Evolutionary conservation across 2,888 invertebrate genomes (phyloP).

Genomic region (Podabrus alpinus): DNA sequence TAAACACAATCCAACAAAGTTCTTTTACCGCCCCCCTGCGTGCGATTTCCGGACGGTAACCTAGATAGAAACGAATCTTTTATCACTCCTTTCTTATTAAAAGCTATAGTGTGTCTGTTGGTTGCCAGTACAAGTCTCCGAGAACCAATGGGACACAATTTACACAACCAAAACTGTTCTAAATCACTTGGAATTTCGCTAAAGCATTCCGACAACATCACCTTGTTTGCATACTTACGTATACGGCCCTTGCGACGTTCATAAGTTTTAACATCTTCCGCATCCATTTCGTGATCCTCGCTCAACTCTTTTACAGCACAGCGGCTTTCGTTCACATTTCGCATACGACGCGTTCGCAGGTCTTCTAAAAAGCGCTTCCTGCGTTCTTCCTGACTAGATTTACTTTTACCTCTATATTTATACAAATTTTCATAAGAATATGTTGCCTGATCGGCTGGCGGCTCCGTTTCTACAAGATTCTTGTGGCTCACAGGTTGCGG

Average conservation of each 20-base stretch:
- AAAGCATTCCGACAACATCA: background rate
- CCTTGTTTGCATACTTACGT: background rate
- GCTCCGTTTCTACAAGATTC: background rate
- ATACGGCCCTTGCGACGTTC: background rate
- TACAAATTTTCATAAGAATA: background rate
- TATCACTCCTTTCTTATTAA: background rate
- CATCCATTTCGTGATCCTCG: background rate
- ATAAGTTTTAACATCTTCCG: background rate
- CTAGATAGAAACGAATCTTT: background rate
- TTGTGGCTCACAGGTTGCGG: background rate
- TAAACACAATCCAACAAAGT: background rate
- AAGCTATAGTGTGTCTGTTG: background rate
- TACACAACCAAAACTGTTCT: background rate
- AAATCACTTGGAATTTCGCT: background rate
- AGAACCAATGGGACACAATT: background rate
- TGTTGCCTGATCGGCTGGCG: background rate
- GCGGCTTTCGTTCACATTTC: background rate
- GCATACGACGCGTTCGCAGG: background rate
- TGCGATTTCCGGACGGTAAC: background rate
- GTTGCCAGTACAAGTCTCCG: background rate
- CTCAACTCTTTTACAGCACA: background rate
- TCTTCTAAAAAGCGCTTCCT: background rate
- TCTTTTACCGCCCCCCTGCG: background rate
- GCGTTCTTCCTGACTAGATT: background rate
- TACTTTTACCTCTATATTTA: background rate